phyloP scores from a whole-genome alignment of 2,113 vertebrate genomes.

The Enhydra lutris region DNA sequence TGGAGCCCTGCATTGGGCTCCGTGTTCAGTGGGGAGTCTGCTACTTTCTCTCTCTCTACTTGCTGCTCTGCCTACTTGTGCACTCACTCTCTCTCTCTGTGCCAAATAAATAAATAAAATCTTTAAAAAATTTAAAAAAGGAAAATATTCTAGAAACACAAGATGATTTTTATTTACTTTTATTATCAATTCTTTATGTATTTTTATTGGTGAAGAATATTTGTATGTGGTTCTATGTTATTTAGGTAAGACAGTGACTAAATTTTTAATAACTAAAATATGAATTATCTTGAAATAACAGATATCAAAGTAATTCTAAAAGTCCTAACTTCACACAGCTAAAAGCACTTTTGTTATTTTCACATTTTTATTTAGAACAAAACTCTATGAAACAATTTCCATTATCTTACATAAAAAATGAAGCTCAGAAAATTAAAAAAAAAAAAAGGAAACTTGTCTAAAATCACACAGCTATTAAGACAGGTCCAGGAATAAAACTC shows the following conservation, averaged over 20 bases:
- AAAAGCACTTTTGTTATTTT: neutral
- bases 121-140: neutral
- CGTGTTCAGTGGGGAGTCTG: neutral
- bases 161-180: neutral
- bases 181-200: neutral
- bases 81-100: neutral
- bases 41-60: neutral
- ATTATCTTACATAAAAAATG: conserved; percentile 29
- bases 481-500: neutral
- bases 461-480: neutral
- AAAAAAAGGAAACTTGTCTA: neutral
- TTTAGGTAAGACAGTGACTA: neutral
- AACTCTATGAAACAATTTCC: neutral
- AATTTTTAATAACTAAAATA: neutral
- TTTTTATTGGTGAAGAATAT: neutral
- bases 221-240: neutral
- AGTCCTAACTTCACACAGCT: neutral
- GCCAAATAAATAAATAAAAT: neutral
- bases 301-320: conserved; percentile 18
- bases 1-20: neutral
- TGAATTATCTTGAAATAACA: neutral
- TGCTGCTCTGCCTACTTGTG: neutral
- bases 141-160: neutral
- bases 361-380: conserved; percentile 46
- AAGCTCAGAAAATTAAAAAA: neutral